Evolutionary conservation across 2,888 invertebrate species (phyloP).

Genomic region (Philonicus albiceps): DNA sequence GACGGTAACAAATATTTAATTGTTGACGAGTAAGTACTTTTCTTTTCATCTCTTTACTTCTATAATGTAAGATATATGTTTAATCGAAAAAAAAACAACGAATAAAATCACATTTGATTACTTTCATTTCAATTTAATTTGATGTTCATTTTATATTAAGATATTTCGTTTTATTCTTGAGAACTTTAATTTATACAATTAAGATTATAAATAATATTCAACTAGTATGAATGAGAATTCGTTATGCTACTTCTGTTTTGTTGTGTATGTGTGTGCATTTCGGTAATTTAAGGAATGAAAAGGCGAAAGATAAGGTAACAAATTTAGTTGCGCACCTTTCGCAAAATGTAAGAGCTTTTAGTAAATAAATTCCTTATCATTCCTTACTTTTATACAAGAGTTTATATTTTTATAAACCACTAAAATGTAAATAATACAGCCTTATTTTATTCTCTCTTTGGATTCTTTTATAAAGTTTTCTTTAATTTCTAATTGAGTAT

Average conservation of each 20-base stretch:
- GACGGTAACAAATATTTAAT: constrained; percentile 90
- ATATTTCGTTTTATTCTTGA: constrained; percentile 51
- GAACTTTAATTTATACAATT: constrained; percentile 42
- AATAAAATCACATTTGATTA: background rate
- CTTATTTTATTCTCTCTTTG: background rate
- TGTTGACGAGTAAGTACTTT: constrained; percentile 83
- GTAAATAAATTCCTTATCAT: constrained; percentile 30
- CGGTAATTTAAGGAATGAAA: background rate
- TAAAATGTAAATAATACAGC: constrained; percentile 36
- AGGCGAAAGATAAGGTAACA: background rate
- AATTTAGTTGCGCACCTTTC: background rate
- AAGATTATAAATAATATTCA: constrained; percentile 39
- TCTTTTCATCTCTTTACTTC: constrained; percentile 38
- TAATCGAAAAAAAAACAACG: background rate
- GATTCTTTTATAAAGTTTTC: background rate
- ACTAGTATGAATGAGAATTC: constrained; percentile 42
- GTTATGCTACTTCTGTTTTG: constrained; percentile 40
- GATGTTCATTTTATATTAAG: background rate
- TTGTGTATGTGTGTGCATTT: constrained; percentile 41
- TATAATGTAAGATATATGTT: background rate
- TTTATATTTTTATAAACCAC: constrained; percentile 25
- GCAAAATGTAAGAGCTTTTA: background rate
- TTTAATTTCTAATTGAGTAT: background rate
- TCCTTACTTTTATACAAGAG: constrained; percentile 21
- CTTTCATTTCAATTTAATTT: background rate